Conservation (phyloP, 2,888 invertebrate genomes). For the Volucella bombylans region DNA sequence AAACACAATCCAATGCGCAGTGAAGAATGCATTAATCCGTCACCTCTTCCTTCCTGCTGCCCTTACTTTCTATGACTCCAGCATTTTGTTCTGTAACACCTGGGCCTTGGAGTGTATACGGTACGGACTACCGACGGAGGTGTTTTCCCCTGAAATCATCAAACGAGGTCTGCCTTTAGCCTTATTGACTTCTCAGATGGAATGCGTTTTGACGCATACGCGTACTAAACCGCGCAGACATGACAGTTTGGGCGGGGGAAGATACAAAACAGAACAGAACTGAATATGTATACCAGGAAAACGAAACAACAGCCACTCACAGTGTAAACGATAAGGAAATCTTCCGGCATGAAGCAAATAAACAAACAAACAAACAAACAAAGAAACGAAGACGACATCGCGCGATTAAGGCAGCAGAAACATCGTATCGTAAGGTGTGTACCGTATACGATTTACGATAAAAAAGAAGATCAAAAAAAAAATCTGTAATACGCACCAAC, state of each 20-base stretch:
- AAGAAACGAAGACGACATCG: background rate
- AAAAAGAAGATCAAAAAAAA: constrained; percentile 6
- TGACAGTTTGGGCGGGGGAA: background rate
- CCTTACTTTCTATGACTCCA: too few relatives aligned
- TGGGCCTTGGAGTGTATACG: background rate
- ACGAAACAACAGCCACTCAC: constrained; percentile 3
- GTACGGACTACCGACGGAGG: background rate
- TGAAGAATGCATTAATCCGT: constrained; percentile 23
- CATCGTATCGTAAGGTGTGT: constrained; percentile 26
- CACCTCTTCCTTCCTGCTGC: background rate
- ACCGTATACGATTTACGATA: background rate
- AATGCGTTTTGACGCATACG: constrained; percentile 56
- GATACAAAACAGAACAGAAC: background rate
- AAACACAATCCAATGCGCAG: constrained; percentile 1
- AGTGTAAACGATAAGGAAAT: constrained; percentile 55
- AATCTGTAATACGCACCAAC: constrained; percentile 26
- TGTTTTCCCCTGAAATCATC: constrained; percentile 31
- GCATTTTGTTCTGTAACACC: constrained; percentile 10
- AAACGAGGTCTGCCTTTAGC: constrained; percentile 13
- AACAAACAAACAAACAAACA: constrained; percentile 16
- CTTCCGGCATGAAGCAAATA: constrained; percentile 44
- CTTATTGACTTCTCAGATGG: constrained; percentile 51
- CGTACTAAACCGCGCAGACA: background rate
- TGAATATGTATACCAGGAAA: background rate
- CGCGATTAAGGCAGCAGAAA: constrained; percentile 10